Conservation (phyloP, 2,797 vertebrate genomes). For the Hylomyscus alleni region DNA sequence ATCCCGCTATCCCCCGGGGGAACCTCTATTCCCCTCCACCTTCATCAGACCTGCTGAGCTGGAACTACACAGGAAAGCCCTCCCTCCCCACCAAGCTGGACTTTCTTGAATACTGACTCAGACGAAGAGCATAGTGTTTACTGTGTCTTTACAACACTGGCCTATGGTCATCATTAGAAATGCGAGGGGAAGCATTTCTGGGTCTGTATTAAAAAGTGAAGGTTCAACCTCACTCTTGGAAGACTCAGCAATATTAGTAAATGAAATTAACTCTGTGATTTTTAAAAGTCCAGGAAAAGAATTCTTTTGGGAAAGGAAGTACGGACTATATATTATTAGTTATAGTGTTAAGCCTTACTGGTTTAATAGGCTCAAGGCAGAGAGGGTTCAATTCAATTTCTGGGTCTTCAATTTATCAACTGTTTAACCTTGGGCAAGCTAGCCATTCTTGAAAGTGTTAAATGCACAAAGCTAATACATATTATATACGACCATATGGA, state of each 20-base stretch:
- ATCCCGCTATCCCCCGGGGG: background rate
- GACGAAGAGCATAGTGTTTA: background rate
- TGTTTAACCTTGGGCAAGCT: background rate
- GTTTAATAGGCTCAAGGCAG: background rate
- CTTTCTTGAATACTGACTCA: background rate
- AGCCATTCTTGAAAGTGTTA: constrained; percentile 11
- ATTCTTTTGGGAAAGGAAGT: background rate
- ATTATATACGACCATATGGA: background rate
- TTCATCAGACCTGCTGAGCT: background rate
- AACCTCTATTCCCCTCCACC: background rate
- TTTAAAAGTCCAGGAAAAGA: background rate
- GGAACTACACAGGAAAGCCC: background rate
- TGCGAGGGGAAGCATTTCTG: background rate
- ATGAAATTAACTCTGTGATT: background rate
- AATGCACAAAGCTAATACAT: background rate
- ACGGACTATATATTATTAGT: too few relatives aligned
- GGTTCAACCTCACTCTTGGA: background rate
- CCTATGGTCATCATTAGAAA: background rate
- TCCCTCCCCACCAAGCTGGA: background rate
- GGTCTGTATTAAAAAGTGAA: background rate
- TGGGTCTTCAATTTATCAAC: constrained; percentile 28
- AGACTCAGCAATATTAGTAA: background rate
- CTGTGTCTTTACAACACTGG: background rate
- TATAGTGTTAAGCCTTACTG: too few relatives aligned
- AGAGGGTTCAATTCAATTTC: constrained; percentile 42